phyloP scores from a whole-genome alignment of 2,888 invertebrate genomes.

The Magallana nippona region DNA sequence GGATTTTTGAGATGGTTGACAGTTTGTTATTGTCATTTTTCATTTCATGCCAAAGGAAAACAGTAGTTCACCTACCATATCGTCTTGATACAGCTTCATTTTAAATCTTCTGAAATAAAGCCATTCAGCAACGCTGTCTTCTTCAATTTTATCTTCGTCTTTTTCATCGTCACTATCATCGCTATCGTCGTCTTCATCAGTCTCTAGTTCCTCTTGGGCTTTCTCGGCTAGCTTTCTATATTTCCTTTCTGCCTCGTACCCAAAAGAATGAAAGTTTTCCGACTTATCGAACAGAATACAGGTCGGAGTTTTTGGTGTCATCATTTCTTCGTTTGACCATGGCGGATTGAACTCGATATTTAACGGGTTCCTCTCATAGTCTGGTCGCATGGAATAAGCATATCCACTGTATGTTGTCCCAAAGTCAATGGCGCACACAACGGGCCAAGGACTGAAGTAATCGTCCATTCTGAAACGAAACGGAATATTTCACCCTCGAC shows the following conservation, averaged over 20 bases:
- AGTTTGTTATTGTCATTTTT: too few species aligned
- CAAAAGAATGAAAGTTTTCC: background rate
- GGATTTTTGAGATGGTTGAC: too few species aligned
- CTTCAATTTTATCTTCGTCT: background rate
- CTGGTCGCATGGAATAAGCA: conserved; percentile 8
- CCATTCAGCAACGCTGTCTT: background rate
- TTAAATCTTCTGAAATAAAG: background rate
- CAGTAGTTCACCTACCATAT: background rate
- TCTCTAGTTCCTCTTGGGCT: background rate
- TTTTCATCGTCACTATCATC: background rate
- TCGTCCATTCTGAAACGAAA: too few species aligned
- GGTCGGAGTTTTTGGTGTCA: background rate
- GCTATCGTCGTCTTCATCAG: background rate
- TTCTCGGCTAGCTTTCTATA: background rate
- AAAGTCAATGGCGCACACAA: conserved; percentile 15
- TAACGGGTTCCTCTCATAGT: background rate
- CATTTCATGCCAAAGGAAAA: background rate
- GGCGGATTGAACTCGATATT: background rate
- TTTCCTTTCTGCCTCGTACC: background rate
- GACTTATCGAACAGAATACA: background rate
- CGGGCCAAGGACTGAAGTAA: background rate
- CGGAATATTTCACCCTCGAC: too few species aligned
- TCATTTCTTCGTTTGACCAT: background rate
- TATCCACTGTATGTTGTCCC: conserved; percentile 18
- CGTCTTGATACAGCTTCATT: conserved; percentile 7